A percentile compares a stretch with the other conserved stretches of the same genome.
Conservation (phyloP, 2,797 vertebrate species). For the Balearica regulorum region DNA sequence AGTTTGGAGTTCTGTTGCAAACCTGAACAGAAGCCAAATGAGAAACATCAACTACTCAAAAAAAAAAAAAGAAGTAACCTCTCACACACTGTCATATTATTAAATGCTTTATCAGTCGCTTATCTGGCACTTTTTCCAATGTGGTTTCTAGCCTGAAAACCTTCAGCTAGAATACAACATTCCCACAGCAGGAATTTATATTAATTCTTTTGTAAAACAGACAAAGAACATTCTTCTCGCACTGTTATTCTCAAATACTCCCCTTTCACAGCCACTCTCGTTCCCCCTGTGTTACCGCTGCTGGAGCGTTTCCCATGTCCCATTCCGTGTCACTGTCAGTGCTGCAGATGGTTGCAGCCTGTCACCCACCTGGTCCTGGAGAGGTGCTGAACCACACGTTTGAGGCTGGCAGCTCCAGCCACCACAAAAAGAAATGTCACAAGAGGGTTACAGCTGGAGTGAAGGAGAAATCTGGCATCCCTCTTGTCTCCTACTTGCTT, state of each 20-base stretch:
- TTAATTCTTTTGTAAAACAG: neutral
- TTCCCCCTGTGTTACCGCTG: neutral
- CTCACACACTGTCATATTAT: neutral
- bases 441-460: neutral
- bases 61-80: neutral
- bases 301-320: rapidly evolving
- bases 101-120: neutral
- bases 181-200: neutral
- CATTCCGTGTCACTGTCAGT: neutral
- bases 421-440: neutral
- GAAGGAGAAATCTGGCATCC: neutral
- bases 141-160: neutral
- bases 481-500: neutral
- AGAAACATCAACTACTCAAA: neutral
- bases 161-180: neutral
- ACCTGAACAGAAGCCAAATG: neutral
- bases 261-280: neutral
- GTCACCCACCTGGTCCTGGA: neutral
- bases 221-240: neutral
- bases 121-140: neutral
- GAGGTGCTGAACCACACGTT: neutral
- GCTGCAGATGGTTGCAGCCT: neutral
- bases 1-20: neutral
- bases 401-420: neutral
- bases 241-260: neutral